Base-by-base conservation (phyloP, 2,113 vertebrate species). In the Anthoscopus minutus region DNA sequence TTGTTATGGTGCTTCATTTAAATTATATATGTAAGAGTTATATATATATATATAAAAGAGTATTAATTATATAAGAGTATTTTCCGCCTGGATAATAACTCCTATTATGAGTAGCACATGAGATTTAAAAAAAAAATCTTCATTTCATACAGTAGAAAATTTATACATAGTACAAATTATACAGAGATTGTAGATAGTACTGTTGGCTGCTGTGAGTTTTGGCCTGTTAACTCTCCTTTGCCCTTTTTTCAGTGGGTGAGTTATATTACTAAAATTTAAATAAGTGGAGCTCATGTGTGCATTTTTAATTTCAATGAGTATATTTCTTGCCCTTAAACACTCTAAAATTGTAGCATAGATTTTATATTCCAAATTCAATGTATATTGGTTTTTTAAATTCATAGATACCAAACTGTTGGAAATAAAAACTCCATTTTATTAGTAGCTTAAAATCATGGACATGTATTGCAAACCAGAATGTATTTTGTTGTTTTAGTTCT, bases 161-260 rank as follows among this genome's bases (percentile, higher is more conserved):
- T 57, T 80, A 24, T 90, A 64, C 1, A 1, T 35, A 24, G 23
- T 73, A n/a, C 17, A 54, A 65, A 69, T 67, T 74, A 54, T 80
- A 42, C 64, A 60, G 81, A 82, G 24, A 24, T 24, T 80, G 5
- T 65, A 93, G 61, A 50, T 72, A 50, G 66, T 82, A 16, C 18
- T 22, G 2, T 40, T 90, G n/a, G 27, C 89, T 93, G 23, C 24
- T 90, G 45, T 91, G 77, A 85, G 82, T 96, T 80, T 24, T 71
- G 92, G 91, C 48, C n/a, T 42, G 21, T 40, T 80, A 87, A 47
- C 12, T 54, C n/a, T n/a, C 15, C 47, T 79, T 50, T 81, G 10
- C 13, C 30, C 4, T 47, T 67, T 40, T 79, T 64, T 50, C 50
- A 42, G 7, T 86, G 21, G 4, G 38, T 62, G 40, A 51, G n/a